Base-by-base conservation (phyloP, 2,888 invertebrate species). In the Aleiodes leptofemur region DNA sequence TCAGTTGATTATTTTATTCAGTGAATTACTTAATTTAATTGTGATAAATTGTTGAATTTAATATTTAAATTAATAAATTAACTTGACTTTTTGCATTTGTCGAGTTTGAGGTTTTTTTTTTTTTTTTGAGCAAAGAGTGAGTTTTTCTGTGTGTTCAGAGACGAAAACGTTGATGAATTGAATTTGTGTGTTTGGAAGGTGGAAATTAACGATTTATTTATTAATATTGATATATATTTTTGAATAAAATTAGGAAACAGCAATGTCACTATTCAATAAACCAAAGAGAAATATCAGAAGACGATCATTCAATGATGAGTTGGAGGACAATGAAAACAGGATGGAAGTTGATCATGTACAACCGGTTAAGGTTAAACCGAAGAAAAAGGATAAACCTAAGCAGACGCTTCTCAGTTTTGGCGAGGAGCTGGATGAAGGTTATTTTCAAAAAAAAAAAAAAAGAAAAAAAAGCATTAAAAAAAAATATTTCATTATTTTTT, bases 211-310 rank as follows among this genome's bases (percentile, higher is more conserved):
- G 11, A 14, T 1, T 55, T 31, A 53, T 8, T 53, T 14, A 56
- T 38, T 56, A 56, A 55, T 9, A 43, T 23, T 23, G 23, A 23
- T 23, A 1, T 23, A 23, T 23, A 23, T 23, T 23, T 23, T 9
- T 43, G 16, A 16, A 3, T 8, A 59, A 57, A 57, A 57, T 38
- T 16, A 51, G 69, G 70, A 14, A 69, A 73, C n/a, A 72, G 90
- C 82, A 83, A 96, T 96, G 96, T 95, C 96, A 75, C 88, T 96
- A 81, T 97, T 97, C 90, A 95, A 95, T 84, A 97, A 97, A 90
- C 97, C 97, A 0, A 95, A 94, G 86, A 94, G 96, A 86, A 94
- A 94, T 87, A 95, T 97, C 82, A 95, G 95, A 86, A 91, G 95
- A 79, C 93, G 95, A 73, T 93, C 94, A 76, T 95, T 95, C 90